Conservation (phyloP, 2,113 vertebrate species). For the Rhinichthys klamathensis region DNA sequence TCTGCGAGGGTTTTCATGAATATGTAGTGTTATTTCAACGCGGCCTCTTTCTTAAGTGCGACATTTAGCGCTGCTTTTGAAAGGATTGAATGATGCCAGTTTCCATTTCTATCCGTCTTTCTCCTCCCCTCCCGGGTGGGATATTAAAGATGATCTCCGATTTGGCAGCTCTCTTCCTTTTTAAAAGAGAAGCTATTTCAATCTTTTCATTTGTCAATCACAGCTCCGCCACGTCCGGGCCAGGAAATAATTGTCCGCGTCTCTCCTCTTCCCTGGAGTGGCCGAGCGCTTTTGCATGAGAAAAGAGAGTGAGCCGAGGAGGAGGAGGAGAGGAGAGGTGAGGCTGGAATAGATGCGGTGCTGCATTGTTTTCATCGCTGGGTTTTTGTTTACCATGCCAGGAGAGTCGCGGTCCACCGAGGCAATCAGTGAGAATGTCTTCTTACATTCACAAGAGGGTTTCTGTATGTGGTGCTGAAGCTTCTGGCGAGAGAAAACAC, state of each 20-base stretch:
- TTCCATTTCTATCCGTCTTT: constrained; percentile 63
- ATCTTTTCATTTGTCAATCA: constrained; percentile 79
- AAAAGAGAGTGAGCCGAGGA: constrained; percentile 68
- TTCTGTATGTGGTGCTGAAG: not conserved
- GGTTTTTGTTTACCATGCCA: constrained; percentile 63
- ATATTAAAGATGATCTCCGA: constrained; percentile 74
- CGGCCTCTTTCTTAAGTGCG: constrained; percentile 43
- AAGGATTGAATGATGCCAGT: constrained; percentile 67
- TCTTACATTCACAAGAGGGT: constrained; percentile 20
- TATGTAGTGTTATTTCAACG: constrained; percentile 7
- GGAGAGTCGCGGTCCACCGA: constrained; percentile 49
- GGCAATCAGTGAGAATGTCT: constrained; percentile 58
- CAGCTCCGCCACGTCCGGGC: constrained; percentile 63
- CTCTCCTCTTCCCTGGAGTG: constrained; percentile 61
- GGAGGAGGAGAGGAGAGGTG: constrained; percentile 59
- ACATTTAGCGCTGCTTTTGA: constrained; percentile 66
- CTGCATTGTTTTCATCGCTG: constrained; percentile 69
- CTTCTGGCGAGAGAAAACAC: not conserved
- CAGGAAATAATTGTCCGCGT: constrained; percentile 73
- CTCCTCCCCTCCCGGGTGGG: constrained; percentile 68
- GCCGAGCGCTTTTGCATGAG: constrained; percentile 73
- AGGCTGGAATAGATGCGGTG: constrained; percentile 68
- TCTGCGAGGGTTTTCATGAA: constrained; percentile 50
- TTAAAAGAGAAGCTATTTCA: constrained; percentile 71
- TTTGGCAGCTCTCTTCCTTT: constrained; percentile 56